These are phyloP conservation scores for Oncorhynchus keta DNA, from an alignment of 2,113 vertebrate genomes.

Conservation along the genomic window DNA sequence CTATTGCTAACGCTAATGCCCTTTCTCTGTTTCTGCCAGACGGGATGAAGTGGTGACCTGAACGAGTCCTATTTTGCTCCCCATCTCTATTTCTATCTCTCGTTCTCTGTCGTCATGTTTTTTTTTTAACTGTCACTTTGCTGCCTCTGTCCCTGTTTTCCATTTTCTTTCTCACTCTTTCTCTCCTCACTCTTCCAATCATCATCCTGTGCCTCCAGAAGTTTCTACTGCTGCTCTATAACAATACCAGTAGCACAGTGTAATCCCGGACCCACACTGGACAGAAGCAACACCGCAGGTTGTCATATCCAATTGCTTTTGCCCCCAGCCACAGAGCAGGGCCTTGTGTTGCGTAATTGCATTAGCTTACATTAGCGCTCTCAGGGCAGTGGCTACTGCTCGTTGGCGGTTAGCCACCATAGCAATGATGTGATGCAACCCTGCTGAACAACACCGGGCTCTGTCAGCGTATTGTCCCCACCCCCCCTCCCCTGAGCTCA, in stretches of 20 bases:
- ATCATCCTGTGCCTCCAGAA: neutral
- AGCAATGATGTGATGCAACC: constrained; percentile 50
- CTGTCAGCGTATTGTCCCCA: constrained; percentile 51
- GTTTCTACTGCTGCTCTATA: too few relatives aligned
- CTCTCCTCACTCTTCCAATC: neutral
- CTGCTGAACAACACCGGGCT: constrained; percentile 58
- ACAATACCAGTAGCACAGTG: too few relatives aligned
- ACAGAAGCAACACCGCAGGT: constrained; percentile 32
- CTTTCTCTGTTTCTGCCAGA: constrained; percentile 8
- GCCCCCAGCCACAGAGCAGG: constrained; percentile 14
- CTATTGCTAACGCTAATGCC: neutral
- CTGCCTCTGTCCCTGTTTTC: too few relatives aligned
- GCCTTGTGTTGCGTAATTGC: constrained; percentile 66
- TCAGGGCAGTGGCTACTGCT: constrained; percentile 55
- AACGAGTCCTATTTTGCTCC: neutral
- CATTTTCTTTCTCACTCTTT: constrained; percentile 1
- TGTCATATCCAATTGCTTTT: constrained; percentile 59
- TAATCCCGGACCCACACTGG: constrained; percentile 7
- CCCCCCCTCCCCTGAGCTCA: constrained; percentile 36
- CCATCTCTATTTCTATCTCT: neutral
- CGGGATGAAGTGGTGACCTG: neutral
- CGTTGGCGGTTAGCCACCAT: constrained; percentile 45
- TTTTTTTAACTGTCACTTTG: too few relatives aligned
- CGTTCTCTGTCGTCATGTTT: too few relatives aligned
- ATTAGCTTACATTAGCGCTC: constrained; percentile 69